Evolutionary conservation across 2,113 vertebrate genomes (phyloP).

Genomic region (Phainopepla nitens): DNA sequence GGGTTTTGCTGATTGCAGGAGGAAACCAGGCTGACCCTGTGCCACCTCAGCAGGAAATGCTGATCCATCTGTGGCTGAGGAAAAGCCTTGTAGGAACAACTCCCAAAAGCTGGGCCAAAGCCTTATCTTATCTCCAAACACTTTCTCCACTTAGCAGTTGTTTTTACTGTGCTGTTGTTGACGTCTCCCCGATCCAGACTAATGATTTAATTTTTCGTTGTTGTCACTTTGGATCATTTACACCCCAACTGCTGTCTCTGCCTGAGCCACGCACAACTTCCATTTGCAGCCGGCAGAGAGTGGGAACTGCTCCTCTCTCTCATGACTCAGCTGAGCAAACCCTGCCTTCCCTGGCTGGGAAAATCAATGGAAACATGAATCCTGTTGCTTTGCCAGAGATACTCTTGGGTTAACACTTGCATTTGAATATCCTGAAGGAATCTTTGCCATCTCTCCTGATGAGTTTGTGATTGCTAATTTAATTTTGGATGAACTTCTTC

Average conservation of each 20-base stretch:
- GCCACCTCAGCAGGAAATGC: constrained; percentile 18
- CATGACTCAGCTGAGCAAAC: constrained; percentile 1
- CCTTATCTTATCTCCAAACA: constrained; percentile 52
- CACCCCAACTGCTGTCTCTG: neutral
- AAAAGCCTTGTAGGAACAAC: constrained; percentile 20
- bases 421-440: neutral
- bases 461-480: neutral
- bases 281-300: neutral
- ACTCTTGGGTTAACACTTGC: neutral
- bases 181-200: neutral
- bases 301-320: neutral
- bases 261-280: neutral
- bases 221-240: neutral
- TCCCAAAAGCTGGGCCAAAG: neutral
- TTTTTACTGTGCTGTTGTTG: neutral
- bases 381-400: neutral
- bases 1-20: constrained; percentile 15
- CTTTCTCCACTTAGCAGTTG: constrained; percentile 24
- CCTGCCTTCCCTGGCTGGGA: neutral
- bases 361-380: neutral
- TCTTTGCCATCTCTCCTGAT: neutral
- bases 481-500: neutral
- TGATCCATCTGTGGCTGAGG: neutral
- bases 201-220: constrained; percentile 12
- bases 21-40: constrained; percentile 10